Conservation (phyloP, 92 coral and sea anemone genomes). For the Hydrozoanthus gracilis region DNA sequence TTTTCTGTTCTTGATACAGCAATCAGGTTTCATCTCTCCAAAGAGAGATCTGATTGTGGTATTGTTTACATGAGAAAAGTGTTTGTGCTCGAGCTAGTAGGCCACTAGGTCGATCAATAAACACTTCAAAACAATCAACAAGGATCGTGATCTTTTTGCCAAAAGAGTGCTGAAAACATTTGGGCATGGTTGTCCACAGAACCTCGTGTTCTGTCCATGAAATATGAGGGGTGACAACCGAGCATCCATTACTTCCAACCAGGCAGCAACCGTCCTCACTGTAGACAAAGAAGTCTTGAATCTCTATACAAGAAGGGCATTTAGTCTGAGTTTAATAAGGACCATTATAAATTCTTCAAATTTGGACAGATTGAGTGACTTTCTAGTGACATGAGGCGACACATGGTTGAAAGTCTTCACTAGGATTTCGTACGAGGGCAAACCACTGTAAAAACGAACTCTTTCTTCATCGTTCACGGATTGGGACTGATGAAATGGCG, state of each 20-base stretch:
- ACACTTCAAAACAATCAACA: constrained; percentile 4
- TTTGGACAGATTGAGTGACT: constrained; percentile 1
- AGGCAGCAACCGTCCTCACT: neutral
- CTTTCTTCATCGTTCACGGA: neutral
- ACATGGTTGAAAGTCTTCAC: neutral
- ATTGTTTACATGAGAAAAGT: neutral
- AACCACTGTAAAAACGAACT: neutral
- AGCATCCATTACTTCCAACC: constrained; percentile 16
- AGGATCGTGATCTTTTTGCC: constrained; percentile 56
- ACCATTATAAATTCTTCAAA: constrained; percentile 1
- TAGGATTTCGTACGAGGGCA: neutral
- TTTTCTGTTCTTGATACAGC: neutral
- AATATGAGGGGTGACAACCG: neutral
- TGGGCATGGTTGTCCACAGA: constrained; percentile 70
- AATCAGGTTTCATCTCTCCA: no score
- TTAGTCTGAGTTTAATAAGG: neutral
- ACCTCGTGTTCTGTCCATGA: constrained; percentile 55
- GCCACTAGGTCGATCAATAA: constrained; percentile 42
- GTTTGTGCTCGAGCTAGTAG: constrained; percentile 67
- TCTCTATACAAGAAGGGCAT: neutral
- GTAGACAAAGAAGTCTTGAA: neutral
- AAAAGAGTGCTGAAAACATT: constrained; percentile 58
- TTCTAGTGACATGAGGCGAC: constrained; percentile 18
- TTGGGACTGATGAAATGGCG: neutral
- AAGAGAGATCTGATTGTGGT: constrained; percentile 29